A percentile compares a stretch with the other conserved stretches of the same genome.
These are phyloP conservation scores for Enteromius radiatus DNA, from an alignment of 2,797 vertebrate species.

Conservation along the genomic window DNA sequence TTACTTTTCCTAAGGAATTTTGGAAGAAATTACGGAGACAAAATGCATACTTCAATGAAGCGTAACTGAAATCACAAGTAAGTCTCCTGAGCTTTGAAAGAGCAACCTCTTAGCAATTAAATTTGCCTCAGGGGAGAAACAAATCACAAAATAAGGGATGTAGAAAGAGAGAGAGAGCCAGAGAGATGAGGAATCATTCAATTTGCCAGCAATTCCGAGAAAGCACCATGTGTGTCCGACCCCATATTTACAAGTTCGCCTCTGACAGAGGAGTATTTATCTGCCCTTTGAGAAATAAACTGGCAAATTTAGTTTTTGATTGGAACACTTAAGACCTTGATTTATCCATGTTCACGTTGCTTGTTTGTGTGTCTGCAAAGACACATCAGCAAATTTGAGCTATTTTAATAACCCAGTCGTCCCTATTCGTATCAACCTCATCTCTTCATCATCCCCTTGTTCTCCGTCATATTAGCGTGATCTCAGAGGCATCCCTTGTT, in stretches of 20 bases:
- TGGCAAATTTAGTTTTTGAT: constrained; percentile 26
- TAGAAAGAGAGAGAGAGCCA: constrained; percentile 54
- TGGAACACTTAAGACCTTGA: constrained; percentile 35
- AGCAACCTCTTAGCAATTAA: background rate
- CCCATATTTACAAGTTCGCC: background rate
- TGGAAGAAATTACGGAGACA: background rate
- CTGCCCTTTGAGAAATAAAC: constrained; percentile 37
- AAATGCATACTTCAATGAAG: background rate
- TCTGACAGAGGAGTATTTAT: constrained; percentile 43
- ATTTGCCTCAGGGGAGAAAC: background rate
- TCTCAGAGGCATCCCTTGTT: constrained; percentile 35
- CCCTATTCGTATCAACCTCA: background rate
- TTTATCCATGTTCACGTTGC: background rate
- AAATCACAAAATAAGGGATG: constrained; percentile 9
- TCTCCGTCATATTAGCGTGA: constrained; percentile 27
- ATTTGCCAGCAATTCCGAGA: constrained; percentile 41
- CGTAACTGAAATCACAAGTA: constrained; percentile 5
- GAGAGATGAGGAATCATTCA: constrained; percentile 60
- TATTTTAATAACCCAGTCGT: background rate
- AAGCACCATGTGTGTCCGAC: constrained; percentile 28
- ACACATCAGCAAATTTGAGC: background rate
- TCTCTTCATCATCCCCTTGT: constrained; percentile 28
- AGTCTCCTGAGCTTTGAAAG: background rate
- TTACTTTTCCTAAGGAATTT: background rate
- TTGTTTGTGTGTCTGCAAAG: background rate